Percentiles rank a stretch among this genome's conserved stretches.
phyloP scores from a whole-genome alignment of 2,888 invertebrate species.

The Drosophila testacea region DNA sequence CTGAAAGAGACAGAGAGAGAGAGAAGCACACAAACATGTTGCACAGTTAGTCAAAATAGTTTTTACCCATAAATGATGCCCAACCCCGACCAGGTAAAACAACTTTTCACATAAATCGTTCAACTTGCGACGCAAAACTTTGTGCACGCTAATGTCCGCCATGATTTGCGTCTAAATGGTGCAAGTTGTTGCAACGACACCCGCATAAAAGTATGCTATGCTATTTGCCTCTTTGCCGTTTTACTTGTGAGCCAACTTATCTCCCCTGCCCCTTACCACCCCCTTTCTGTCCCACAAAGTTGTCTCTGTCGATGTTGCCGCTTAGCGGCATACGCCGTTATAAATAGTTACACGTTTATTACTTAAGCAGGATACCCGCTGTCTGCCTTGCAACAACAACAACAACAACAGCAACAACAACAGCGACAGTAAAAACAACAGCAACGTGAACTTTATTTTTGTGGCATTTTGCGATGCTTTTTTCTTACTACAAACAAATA shows the following conservation, averaged over 20 bases:
- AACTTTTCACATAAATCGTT: slow-evolving; percentile 77
- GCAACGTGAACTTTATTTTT: slow-evolving; percentile 65
- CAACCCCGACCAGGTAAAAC: slow-evolving; percentile 37
- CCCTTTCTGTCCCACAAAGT: background rate
- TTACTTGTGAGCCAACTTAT: background rate
- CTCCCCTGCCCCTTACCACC: background rate
- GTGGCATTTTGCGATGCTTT: slow-evolving; percentile 62
- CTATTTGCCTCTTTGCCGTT: slow-evolving; percentile 37
- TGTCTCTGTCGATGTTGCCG: slow-evolving; percentile 31
- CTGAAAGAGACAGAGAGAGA: slow-evolving; percentile 87
- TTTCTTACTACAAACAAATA: slow-evolving; percentile 75
- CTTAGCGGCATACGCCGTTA: slow-evolving; percentile 56
- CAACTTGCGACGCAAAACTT: slow-evolving; percentile 61
- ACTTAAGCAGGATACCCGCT: slow-evolving; percentile 48
- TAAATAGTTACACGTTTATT: slow-evolving; percentile 71
- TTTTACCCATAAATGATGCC: slow-evolving; percentile 45
- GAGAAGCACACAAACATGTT: slow-evolving; percentile 23
- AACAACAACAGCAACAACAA: slow-evolving; percentile 19
- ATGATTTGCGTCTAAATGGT: slow-evolving; percentile 79
- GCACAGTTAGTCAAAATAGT: slow-evolving; percentile 53
- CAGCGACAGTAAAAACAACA: slow-evolving; percentile 13
- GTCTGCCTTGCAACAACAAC: slow-evolving; percentile 46
- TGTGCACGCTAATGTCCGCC: slow-evolving; percentile 78
- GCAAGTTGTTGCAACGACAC: slow-evolving; percentile 61
- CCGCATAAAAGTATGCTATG: slow-evolving; percentile 73